Conservation (phyloP, 2,888 invertebrate genomes). For the Lacanobia oleracea region DNA sequence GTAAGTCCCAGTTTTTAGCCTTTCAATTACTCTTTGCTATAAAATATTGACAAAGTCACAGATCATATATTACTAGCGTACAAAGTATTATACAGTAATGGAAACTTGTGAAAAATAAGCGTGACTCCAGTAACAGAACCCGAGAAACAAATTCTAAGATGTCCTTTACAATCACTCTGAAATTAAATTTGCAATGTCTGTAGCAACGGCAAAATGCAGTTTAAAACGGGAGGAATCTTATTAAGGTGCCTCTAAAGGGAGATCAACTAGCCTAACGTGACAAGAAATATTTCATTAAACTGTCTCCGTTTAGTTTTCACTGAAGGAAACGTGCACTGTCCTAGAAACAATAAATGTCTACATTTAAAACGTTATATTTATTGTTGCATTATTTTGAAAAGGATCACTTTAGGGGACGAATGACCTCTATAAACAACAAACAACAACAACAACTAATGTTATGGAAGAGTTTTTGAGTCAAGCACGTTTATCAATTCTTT, state of each 20-base stretch:
- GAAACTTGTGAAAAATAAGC: no score
- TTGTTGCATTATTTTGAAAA: neutral
- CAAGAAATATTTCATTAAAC: slow-evolving; percentile 69
- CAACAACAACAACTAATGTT: neutral
- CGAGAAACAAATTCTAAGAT: neutral
- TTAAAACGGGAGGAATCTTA: slow-evolving; percentile 62
- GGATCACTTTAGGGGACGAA: neutral
- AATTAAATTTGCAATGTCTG: slow-evolving; percentile 41
- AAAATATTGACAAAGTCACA: no score
- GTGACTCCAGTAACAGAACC: no score
- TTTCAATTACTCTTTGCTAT: no score
- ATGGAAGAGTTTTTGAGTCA: neutral
- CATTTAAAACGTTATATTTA: slow-evolving; percentile 14
- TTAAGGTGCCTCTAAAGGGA: slow-evolving; percentile 57
- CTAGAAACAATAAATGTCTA: slow-evolving; percentile 31
- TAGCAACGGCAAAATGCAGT: slow-evolving; percentile 45
- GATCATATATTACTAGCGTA: no score
- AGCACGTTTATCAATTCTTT: no score
- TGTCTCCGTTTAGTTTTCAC: slow-evolving; percentile 34
- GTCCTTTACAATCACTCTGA: slow-evolving; percentile 1
- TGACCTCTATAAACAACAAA: neutral
- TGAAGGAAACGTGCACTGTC: slow-evolving; percentile 11
- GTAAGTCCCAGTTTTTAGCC: no score
- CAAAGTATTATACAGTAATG: no score
- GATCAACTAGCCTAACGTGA: slow-evolving; percentile 60